Base-by-base conservation (phyloP, 2,888 invertebrate species). In the Homarus gammarus region DNA sequence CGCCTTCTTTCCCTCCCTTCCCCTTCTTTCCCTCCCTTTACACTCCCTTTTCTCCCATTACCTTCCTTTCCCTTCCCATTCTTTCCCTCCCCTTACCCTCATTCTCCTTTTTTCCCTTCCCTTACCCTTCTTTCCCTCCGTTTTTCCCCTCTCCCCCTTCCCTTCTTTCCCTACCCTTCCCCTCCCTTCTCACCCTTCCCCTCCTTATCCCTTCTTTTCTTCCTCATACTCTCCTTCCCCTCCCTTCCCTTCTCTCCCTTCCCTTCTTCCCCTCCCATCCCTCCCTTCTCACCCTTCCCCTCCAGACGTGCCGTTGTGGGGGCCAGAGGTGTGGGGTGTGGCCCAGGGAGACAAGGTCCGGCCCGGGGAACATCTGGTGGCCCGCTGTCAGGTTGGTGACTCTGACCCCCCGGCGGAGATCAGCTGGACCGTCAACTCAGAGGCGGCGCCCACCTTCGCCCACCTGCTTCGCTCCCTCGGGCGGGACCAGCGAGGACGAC, bases 371-470 rank as follows among this genome's bases (percentile, higher is more conserved):
- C 27, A 49, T 31, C 49, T 86, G 33, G 68, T 38, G 33, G 68
- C 77, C 68, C 77, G 86, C 33, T 86, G 86, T 36, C 64, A 56
- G 33, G 68, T 86, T 27, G 86, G 77, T 5, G 68, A 78, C 38
- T 86, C 86, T 10, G 86, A 86, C 49, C 86, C 86, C 31, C 86
- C 70, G 31, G 78, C 78, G n/a, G 86, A 86, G 36, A 78, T 86
- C 61, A 51, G 44, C 36, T 86, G 86, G 86, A 68, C 51, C 51
- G 22, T 86, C 49, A 86, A 86, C 86, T 38, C 68, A 36, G 68
- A 33, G 70, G 49, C 10, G 36, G 49, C 70, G 64, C 86, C 86
- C 27, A 33, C 68, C 31, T 49, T 75, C 36, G 86, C 86, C 49
- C 68, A 33, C 40, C n/a, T n/a, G n/a, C 44, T 27, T 18, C 68